Percentiles rank a stretch among this genome's conserved stretches.
Evolutionary conservation across 2,797 vertebrate species (phyloP).

Genomic region (Sarcoramphus papa): DNA sequence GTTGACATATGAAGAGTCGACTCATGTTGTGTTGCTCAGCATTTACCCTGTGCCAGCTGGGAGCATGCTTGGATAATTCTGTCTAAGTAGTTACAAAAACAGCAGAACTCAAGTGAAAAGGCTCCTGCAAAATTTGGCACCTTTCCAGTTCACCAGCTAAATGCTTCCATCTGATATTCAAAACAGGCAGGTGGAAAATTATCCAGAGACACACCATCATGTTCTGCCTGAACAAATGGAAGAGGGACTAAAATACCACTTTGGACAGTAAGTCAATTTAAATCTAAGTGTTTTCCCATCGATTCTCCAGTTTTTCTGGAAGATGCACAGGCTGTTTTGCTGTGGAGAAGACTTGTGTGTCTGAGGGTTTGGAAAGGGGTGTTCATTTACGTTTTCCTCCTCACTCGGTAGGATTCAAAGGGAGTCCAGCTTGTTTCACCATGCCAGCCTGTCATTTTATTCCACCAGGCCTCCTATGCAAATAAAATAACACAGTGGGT

Average conservation of each 20-base stretch:
- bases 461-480: conserved; percentile 34
- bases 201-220: conserved; percentile 8
- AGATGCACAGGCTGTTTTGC: not conserved
- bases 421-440: not conserved
- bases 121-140: not conserved
- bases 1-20: not conserved
- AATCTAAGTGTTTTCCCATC: not conserved
- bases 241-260: conserved; percentile 11
- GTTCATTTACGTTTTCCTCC: not conserved
- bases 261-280: not conserved
- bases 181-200: conserved; percentile 61
- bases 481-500: not conserved
- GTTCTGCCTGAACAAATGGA: conserved; percentile 35
- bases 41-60: not conserved
- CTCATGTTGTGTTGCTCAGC: not conserved
- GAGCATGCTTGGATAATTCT: conserved; percentile 27
- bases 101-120: conserved; percentile 24
- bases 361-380: not conserved
- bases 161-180: conserved; percentile 42
- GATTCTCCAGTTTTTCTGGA: not conserved
- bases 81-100: conserved; percentile 9
- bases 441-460: not conserved
- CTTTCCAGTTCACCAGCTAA: not conserved
- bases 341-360: not conserved
- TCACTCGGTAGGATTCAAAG: not conserved